Evolutionary conservation across 1,140 invertebrate species (phyloP).

Genomic region (Cherax destructor): DNA sequence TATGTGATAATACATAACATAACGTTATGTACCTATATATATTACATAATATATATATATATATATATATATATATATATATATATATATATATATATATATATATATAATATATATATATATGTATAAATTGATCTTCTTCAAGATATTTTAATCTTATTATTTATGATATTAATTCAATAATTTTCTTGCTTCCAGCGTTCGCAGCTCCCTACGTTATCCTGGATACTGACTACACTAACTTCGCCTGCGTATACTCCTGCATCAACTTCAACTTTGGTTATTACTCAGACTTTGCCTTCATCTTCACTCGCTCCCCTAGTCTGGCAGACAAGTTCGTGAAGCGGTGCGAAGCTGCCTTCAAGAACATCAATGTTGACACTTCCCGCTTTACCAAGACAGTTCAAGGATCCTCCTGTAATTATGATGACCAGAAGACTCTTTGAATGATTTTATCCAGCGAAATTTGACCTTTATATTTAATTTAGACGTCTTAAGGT

Average conservation of each 20-base stretch:
- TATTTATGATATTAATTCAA: not conserved
- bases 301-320: constrained; percentile 14
- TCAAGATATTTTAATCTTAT: no score
- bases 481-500: no score
- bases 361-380: constrained; percentile 18
- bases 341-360: not conserved
- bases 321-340: not conserved
- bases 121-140: no score
- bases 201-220: constrained; percentile 2
- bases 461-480: no score
- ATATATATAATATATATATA: no score
- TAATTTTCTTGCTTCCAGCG: not conserved
- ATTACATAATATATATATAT: no score
- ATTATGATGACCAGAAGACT: constrained; percentile 8
- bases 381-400: constrained; percentile 10
- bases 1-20: no score
- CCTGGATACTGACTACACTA: constrained; percentile 25
- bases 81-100: no score
- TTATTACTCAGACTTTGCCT: constrained; percentile 5
- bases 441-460: not conserved
- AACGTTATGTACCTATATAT: no score
- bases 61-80: no score
- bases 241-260: constrained; percentile 27
- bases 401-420: not conserved
- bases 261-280: constrained; percentile 15